Percentiles rank a stretch among this genome's conserved stretches.
Conservation (phyloP, 64 coral and sea anemone genomes). For the Orbicella faveolata region DNA sequence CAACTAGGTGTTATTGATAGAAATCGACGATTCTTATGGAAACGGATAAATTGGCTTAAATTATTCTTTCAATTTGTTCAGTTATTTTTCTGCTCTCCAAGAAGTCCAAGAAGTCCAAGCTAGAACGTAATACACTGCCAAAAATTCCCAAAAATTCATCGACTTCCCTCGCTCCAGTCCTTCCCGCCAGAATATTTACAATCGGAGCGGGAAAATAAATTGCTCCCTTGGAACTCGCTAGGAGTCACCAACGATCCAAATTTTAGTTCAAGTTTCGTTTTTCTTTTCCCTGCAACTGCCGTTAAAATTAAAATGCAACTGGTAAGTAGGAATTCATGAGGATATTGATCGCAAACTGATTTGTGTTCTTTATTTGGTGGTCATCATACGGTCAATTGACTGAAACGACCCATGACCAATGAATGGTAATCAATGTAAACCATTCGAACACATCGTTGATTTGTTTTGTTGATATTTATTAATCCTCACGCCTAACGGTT, state of each 20-base stretch:
- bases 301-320: neutral
- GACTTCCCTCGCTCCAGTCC: conserved; percentile 11
- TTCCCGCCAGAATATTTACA: neutral
- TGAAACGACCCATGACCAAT: conserved; percentile 13
- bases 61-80: too few species aligned
- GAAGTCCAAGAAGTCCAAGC: too few species aligned
- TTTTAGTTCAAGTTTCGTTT: neutral
- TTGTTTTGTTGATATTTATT: conserved; percentile 15
- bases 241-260: neutral
- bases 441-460: neutral
- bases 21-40: too few species aligned
- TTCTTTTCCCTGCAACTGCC: neutral
- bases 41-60: too few species aligned
- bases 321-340: neutral
- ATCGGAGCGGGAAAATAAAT: conserved; percentile 4
- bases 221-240: neutral
- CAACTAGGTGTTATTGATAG: too few species aligned
- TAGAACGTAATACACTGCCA: too few species aligned
- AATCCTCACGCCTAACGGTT: neutral
- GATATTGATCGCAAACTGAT: neutral
- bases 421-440: neutral
- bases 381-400: neutral
- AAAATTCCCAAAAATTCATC: neutral
- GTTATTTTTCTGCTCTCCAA: too few species aligned
- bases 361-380: neutral